phyloP scores from a whole-genome alignment of 2,888 invertebrate species.

The Thereva nobilitata region DNA sequence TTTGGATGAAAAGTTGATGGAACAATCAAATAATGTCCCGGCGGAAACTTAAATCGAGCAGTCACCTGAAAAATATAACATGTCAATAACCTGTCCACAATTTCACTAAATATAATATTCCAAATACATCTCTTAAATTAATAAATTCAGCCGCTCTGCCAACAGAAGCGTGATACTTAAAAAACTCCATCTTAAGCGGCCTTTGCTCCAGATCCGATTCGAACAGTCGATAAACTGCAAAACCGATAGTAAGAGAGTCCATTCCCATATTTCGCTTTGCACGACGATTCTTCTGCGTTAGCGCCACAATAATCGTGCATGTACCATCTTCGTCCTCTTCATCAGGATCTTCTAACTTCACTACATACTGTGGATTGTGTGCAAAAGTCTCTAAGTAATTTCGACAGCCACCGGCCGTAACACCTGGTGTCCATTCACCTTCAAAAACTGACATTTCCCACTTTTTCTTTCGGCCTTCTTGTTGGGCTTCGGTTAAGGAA shows the following conservation, averaged over 20 bases:
- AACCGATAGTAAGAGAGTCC: constrained; percentile 93
- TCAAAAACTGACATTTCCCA: constrained; percentile 95
- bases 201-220: constrained; percentile 69
- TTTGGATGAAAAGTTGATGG: constrained; percentile 97
- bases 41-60: constrained; percentile 86
- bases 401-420: constrained; percentile 95
- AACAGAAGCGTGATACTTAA: constrained; percentile 91
- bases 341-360: constrained; percentile 82
- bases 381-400: constrained; percentile 88
- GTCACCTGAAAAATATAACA: constrained; percentile 47
- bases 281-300: constrained; percentile 96
- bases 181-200: constrained; percentile 84
- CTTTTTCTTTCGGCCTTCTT: constrained; percentile 72
- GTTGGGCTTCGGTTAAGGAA: constrained; percentile 75
- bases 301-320: constrained; percentile 90
- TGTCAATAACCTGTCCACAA: neutral
- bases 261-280: constrained; percentile 85
- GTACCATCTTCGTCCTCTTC: constrained; percentile 84
- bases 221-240: constrained; percentile 86
- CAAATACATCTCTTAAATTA: constrained; percentile 86
- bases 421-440: constrained; percentile 86
- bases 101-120: neutral
- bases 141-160: constrained; percentile 89
- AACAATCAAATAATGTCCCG: constrained; percentile 92
- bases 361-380: constrained; percentile 90